A percentile compares a stretch with the other conserved stretches of the same genome.
Evolutionary conservation across 2,113 vertebrate species (phyloP).

Genomic region (Epinephelus fuscoguttatus): DNA sequence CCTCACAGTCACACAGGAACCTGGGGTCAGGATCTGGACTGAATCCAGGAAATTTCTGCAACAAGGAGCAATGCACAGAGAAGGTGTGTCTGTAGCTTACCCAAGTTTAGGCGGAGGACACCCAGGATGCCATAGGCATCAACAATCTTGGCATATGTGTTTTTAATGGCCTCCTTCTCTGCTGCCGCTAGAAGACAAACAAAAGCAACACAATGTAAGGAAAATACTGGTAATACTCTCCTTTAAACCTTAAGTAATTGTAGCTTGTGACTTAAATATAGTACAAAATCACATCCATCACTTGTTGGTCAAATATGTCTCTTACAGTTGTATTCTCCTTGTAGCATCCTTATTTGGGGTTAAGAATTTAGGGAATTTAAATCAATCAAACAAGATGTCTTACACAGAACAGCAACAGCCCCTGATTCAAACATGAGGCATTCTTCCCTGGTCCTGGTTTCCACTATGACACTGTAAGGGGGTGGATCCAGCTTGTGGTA

Average conservation of each 20-base stretch:
- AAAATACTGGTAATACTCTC: background rate
- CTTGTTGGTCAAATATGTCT: background rate
- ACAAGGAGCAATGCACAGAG: background rate
- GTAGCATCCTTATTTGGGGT: background rate
- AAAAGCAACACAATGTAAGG: conserved; percentile 14
- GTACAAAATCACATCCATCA: background rate
- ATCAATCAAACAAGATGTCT: conserved; percentile 71
- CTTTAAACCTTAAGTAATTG: background rate
- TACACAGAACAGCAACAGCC: conserved; percentile 97
- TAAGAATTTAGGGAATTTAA: background rate
- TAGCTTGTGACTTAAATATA: conserved; percentile 1
- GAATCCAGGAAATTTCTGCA: background rate
- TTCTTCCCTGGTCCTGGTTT: conserved; percentile 93
- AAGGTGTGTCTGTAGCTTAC: conserved; percentile 83
- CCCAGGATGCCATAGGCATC: conserved; percentile 97
- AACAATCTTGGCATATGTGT: conserved; percentile 92
- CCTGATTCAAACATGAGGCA: conserved; percentile 98
- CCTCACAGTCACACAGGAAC: conserved; percentile 5
- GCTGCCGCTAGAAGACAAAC: conserved; percentile 86
- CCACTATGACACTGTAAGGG: conserved; percentile 96
- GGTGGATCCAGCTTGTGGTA: conserved; percentile 97
- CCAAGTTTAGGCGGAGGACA: conserved; percentile 94
- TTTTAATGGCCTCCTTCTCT: conserved; percentile 96
- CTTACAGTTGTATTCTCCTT: background rate
- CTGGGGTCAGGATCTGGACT: background rate